Evolutionary conservation across 53 echinoderm and acorn worm species (phyloP).

Genomic region (Zoroaster sp.): DNA sequence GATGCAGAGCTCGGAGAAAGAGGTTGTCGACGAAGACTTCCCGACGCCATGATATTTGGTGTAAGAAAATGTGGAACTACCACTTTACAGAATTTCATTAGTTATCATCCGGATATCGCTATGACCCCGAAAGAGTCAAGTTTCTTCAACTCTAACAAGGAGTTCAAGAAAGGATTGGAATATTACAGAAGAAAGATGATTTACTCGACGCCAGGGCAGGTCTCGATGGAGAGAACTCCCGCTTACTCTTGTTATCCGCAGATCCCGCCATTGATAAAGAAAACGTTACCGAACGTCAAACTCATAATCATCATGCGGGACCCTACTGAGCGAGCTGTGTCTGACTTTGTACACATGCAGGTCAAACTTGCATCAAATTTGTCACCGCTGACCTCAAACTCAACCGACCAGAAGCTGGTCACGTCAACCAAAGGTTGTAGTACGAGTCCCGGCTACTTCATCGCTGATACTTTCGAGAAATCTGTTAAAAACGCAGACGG

Average conservation of each 20-base stretch:
- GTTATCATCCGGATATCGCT: slow-evolving; percentile 79
- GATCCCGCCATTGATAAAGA: too few relatives aligned
- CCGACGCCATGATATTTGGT: slow-evolving; percentile 78
- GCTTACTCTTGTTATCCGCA: slow-evolving; percentile 60
- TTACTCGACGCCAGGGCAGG: slow-evolving; percentile 66
- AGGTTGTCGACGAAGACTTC: slow-evolving; percentile 63
- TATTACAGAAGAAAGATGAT: slow-evolving; percentile 70
- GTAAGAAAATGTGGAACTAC: slow-evolving; percentile 85
- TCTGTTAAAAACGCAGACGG: slow-evolving; percentile 71
- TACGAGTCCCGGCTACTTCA: slow-evolving; percentile 32
- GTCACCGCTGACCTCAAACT: not conserved
- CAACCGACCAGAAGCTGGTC: not conserved
- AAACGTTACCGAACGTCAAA: too few relatives aligned
- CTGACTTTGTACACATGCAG: slow-evolving; percentile 80
- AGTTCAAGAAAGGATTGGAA: slow-evolving; percentile 41
- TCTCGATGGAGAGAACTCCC: slow-evolving; percentile 84
- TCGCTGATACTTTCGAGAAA: slow-evolving; percentile 67
- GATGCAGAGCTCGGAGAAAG: not conserved
- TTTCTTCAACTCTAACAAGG: slow-evolving; percentile 57
- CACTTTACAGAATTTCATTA: slow-evolving; percentile 79
- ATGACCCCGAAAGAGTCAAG: slow-evolving; percentile 69
- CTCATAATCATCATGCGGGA: slow-evolving; percentile 83
- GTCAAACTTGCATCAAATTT: not conserved
- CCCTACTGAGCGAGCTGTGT: slow-evolving; percentile 80
- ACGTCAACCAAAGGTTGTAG: too few relatives aligned